A percentile compares a stretch with the other conserved stretches of the same genome.
These are phyloP conservation scores for Entelurus aequoreus DNA, from an alignment of 2,113 vertebrate species.

Conservation along the genomic window DNA sequence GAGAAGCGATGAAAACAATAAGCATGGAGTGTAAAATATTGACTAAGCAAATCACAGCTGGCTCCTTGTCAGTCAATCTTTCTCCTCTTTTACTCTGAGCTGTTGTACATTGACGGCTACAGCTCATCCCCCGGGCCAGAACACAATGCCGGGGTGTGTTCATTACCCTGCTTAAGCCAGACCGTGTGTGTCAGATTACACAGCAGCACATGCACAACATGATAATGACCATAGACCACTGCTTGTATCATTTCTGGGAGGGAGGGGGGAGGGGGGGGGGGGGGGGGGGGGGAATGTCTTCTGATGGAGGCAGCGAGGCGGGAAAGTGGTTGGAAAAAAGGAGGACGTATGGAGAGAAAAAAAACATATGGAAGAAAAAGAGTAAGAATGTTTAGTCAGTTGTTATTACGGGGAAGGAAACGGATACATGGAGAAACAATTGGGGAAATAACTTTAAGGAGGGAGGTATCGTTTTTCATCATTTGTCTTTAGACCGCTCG, in stretches of 20 bases:
- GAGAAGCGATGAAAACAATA: not conserved
- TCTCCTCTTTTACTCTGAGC: conserved; percentile 37
- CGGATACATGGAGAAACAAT: not conserved
- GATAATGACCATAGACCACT: conserved; percentile 29
- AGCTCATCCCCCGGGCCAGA: conserved; percentile 40
- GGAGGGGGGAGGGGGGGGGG: not conserved
- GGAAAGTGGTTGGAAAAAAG: too few species aligned
- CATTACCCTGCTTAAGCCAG: conserved; percentile 60
- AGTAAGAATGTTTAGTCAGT: not conserved
- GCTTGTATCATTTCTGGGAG: not conserved
- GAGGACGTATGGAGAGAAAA: too few species aligned
- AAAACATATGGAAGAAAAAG: not conserved
- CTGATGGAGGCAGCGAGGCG: not conserved
- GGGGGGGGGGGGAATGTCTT: not conserved
- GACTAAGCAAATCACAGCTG: conserved; percentile 19
- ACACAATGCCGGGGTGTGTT: conserved; percentile 64
- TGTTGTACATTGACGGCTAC: conserved; percentile 57
- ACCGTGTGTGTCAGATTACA: conserved; percentile 58
- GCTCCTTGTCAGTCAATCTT: conserved; percentile 34
- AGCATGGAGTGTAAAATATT: conserved; percentile 30
- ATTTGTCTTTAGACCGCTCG: too few species aligned
- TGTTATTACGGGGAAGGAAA: not conserved
- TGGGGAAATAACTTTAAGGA: not conserved
- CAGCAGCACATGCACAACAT: conserved; percentile 48
- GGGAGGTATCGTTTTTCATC: not conserved